Conservation (phyloP, 2,888 invertebrate genomes). For the Drosophila mercatorum region DNA sequence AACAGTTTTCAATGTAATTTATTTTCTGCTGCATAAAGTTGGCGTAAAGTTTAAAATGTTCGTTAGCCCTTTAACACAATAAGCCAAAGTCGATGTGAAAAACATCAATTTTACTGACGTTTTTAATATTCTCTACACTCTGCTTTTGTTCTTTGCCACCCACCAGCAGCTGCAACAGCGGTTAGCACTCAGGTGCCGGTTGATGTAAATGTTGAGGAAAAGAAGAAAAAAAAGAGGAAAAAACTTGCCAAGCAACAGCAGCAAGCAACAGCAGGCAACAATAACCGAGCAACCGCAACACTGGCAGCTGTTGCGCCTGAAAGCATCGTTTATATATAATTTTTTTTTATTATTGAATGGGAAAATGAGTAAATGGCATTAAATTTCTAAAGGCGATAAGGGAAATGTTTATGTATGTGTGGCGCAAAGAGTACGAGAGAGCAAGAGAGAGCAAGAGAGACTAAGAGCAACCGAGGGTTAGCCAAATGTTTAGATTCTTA, state of each 20-base stretch:
- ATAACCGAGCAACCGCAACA: slow-evolving; percentile 33
- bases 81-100: slow-evolving; percentile 27
- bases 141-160: slow-evolving; percentile 1
- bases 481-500: slow-evolving; percentile 39
- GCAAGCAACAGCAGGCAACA: slow-evolving; percentile 8
- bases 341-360: slow-evolving; percentile 34
- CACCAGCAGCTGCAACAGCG: slow-evolving; percentile 20
- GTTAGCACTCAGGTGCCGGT: slow-evolving; percentile 38
- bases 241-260: slow-evolving; percentile 2
- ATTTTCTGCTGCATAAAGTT: not conserved
- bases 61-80: slow-evolving; percentile 38
- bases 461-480: slow-evolving; percentile 11
- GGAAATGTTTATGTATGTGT: not conserved
- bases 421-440: not conserved
- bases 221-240: not conserved
- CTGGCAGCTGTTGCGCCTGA: slow-evolving; percentile 62
- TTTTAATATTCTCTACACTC: slow-evolving; percentile 35
- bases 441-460: not conserved
- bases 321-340: slow-evolving; percentile 42
- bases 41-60: slow-evolving; percentile 3
- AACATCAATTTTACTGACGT: slow-evolving; percentile 41
- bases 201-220: slow-evolving; percentile 34
- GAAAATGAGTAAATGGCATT: slow-evolving; percentile 41
- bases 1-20: not conserved
- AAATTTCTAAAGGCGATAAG: slow-evolving; percentile 34